Base-by-base conservation (phyloP, 2,888 invertebrate genomes). In the Cartodere bifasciata region DNA sequence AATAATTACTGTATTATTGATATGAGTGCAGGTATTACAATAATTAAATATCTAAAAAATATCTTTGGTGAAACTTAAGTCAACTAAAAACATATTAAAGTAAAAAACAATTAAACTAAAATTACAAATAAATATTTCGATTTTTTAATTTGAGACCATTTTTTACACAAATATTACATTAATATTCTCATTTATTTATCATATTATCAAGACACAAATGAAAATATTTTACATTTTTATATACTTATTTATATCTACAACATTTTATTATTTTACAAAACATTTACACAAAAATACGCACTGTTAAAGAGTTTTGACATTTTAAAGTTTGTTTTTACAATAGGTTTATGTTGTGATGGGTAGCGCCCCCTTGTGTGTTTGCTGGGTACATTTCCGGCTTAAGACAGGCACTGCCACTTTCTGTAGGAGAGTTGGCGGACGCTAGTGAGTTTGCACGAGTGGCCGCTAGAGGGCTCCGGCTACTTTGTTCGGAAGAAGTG, bases 361-460 rank as follows among this genome's bases (percentile, higher is more conserved):
- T n/a, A n/a, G n/a, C n/a, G n/a, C n/a, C n/a, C n/a, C n/a, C n/a
- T n/a, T n/a, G n/a, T n/a, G n/a, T n/a, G n/a, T n/a, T n/a, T n/a
- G n/a, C n/a, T n/a, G n/a, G n/a, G n/a, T n/a, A n/a, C n/a, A 55
- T 51, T 50, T 75, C 75, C 37, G 68, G 65, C 53, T 75, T 75
- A 38, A 73, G 67, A 55, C 75, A 75, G 36, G 75, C 76, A 53
- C 75, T 75, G 42, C 76, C 77, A 46, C 60, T 60, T 31, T 59
- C 60, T 39, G 75, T 76, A 22, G 77, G 77, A 23, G 77, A 77
- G 24, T 76, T 74, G 16, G 77, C 77, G 35, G 74, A 73, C 4
- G 75, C 75, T 34, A 76, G 62, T 14, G 75, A 76, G 52, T 75
- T 77, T 15, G 77, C 77, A 41, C 77, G 60, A 21, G 77, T 78